phyloP scores from a whole-genome alignment of 1,140 invertebrate species.

The Hyles euphorbiae region DNA sequence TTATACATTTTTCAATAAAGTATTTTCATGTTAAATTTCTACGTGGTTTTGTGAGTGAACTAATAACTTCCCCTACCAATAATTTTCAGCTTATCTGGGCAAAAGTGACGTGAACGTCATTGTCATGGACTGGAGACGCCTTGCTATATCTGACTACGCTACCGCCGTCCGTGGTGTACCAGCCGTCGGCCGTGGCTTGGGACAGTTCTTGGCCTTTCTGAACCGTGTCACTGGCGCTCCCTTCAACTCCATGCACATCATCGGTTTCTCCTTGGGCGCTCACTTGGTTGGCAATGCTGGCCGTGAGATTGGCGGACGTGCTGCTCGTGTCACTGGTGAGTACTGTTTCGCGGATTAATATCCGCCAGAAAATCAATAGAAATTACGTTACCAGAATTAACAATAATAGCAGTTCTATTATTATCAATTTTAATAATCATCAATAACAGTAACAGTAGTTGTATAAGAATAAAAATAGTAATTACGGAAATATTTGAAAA shows the following conservation, averaged over 20 bases:
- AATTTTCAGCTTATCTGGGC: conserved; percentile 27
- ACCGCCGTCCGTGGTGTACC: conserved; percentile 36
- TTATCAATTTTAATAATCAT: too few relatives aligned
- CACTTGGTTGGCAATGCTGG: conserved; percentile 91
- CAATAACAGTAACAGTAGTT: too few relatives aligned
- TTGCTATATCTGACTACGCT: conserved; percentile 30
- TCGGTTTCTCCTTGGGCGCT: conserved; percentile 92
- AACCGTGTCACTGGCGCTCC: conserved; percentile 30
- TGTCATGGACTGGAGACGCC: conserved; percentile 38
- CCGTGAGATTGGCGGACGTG: conserved; percentile 32
- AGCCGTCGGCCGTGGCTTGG: conserved; percentile 49
- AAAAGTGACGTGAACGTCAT: conserved; percentile 37
- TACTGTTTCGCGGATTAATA: too few relatives aligned
- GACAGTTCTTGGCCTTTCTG: conserved; percentile 71
- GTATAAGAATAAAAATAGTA: too few relatives aligned
- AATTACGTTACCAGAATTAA: too few relatives aligned
- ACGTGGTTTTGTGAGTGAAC: too few relatives aligned
- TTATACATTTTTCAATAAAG: too few relatives aligned
- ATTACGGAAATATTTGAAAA: too few relatives aligned
- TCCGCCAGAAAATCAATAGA: too few relatives aligned
- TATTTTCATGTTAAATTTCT: background rate
- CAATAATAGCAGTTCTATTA: too few relatives aligned
- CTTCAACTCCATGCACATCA: conserved; percentile 82
- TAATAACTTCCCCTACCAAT: too few relatives aligned
- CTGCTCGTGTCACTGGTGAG: conserved; percentile 46